phyloP scores from a whole-genome alignment of 2,797 vertebrate genomes.

The Triplophysa yarkandensis region DNA sequence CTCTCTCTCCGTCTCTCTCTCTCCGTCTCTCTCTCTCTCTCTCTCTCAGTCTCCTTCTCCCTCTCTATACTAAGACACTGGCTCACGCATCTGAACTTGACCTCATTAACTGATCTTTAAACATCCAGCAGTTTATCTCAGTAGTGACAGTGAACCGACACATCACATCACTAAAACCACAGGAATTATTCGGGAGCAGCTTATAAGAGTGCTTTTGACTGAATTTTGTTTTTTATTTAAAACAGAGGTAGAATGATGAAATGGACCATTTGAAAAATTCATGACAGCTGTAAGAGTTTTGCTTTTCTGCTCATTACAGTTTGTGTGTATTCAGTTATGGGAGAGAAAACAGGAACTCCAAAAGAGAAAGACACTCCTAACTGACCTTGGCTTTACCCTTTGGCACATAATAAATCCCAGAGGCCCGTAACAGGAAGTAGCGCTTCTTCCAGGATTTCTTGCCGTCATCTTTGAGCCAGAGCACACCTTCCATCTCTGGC shows the following conservation, averaged over 20 bases:
- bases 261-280: neutral
- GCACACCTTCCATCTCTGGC: constrained; percentile 94
- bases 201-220: neutral
- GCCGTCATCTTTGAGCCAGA: constrained; percentile 97
- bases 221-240: no score
- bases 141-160: neutral
- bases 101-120: constrained; percentile 21
- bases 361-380: neutral
- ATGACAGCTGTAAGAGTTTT: neutral
- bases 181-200: neutral
- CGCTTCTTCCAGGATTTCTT: constrained; percentile 99
- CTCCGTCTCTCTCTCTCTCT: constrained; percentile 9
- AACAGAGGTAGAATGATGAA: neutral
- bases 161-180: constrained; percentile 3
- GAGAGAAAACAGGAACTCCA: no score
- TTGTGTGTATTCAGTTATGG: no score
- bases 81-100: constrained; percentile 22
- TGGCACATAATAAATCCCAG: constrained; percentile 96
- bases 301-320: no score
- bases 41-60: neutral
- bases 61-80: constrained; percentile 7
- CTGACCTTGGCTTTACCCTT: constrained; percentile 90
- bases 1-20: neutral
- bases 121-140: constrained; percentile 7
- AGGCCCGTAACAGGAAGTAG: constrained; percentile 94